Conservation (phyloP, 2,888 invertebrate genomes). For the Escarpia spicata region DNA sequence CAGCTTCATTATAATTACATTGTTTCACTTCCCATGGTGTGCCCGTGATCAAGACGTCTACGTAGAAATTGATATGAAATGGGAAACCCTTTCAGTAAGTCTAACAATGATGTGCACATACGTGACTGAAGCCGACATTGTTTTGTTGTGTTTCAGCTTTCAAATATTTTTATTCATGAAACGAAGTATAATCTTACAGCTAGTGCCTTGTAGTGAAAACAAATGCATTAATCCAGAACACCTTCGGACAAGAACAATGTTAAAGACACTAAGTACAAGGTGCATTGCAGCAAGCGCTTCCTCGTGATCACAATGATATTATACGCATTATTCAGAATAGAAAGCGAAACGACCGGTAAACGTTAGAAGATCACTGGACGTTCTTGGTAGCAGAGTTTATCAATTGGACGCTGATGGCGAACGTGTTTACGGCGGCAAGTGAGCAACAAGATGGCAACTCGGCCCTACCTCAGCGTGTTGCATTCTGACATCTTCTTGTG, state of each 20-base stretch:
- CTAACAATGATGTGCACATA: background rate
- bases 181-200: too few relatives aligned
- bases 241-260: background rate
- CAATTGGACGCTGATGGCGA: too few relatives aligned
- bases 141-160: background rate
- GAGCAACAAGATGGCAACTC: background rate
- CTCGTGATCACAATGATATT: background rate
- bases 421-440: background rate
- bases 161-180: too few relatives aligned
- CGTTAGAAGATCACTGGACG: too few relatives aligned
- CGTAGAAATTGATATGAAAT: background rate
- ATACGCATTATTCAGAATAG: background rate
- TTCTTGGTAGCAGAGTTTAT: too few relatives aligned
- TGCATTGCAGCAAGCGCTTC: background rate
- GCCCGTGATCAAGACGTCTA: background rate
- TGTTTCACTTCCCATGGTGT: background rate
- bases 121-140: background rate
- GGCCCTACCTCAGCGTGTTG: conserved; percentile 35
- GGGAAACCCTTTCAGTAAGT: background rate
- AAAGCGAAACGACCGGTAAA: background rate
- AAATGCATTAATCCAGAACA: background rate
- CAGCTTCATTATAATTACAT: too few relatives aligned
- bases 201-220: background rate
- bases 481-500: conserved; percentile 61
- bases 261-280: background rate